These are phyloP conservation scores for Catamblyrhynchus diadema DNA, from an alignment of 2,797 vertebrate genomes.

Conservation along the genomic window DNA sequence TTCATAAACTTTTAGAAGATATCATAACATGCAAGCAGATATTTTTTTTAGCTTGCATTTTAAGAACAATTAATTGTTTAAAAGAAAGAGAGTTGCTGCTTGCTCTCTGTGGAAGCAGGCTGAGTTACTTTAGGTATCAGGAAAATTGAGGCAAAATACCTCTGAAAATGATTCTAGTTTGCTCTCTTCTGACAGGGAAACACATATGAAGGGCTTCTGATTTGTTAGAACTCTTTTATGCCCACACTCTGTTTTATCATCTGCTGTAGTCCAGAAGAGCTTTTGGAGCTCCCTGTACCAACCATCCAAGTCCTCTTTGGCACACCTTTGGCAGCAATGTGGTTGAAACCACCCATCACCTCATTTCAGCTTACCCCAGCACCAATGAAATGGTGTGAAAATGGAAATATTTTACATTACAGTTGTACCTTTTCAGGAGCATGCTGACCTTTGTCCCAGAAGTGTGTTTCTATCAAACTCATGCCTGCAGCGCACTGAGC, in stretches of 20 bases:
- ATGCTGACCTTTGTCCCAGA: neutral
- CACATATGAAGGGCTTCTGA: neutral
- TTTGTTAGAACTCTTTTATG: neutral
- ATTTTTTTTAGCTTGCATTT: neutral
- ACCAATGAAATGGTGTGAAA: rapidly evolving
- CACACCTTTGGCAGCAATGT: neutral
- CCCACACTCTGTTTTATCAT: neutral
- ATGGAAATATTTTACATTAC: neutral
- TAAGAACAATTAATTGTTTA: neutral
- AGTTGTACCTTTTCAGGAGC: neutral
- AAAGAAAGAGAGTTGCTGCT: neutral
- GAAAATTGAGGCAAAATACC: neutral
- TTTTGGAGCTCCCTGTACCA: neutral
- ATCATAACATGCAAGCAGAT: neutral
- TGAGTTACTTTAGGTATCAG: rapidly evolving
- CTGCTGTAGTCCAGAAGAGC: neutral
- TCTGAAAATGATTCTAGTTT: neutral
- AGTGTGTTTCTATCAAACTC: neutral
- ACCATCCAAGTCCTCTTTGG: neutral
- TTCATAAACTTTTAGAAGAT: neutral
- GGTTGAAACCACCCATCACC: neutral
- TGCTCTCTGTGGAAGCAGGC: neutral
- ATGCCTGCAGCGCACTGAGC: neutral
- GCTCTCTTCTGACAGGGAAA: neutral
- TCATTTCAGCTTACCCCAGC: neutral